These are phyloP conservation scores for Microplitis manilae DNA, from an alignment of 2,888 invertebrate species.

Conservation along the genomic window DNA sequence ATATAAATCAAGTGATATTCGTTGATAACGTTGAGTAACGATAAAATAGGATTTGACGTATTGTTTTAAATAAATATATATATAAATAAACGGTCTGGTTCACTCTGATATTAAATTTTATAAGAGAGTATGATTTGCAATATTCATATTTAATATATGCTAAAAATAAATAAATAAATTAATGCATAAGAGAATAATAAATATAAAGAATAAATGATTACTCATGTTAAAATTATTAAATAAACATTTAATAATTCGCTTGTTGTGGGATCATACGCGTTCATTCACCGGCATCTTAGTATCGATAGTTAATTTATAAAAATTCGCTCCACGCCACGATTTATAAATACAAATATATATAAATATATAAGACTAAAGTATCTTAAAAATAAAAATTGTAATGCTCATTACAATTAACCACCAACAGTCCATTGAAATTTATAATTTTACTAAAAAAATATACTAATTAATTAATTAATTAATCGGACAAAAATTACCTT, in stretches of 20 bases:
- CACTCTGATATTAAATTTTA: constrained; percentile 15
- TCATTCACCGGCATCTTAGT: constrained; percentile 52
- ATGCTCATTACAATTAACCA: neutral
- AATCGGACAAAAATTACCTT: too few relatives aligned
- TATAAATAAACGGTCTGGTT: constrained; percentile 24
- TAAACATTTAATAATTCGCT: constrained; percentile 54
- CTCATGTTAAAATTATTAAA: constrained; percentile 50
- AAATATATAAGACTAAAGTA: constrained; percentile 22
- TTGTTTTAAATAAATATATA: neutral
- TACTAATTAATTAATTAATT: constrained; percentile 36
- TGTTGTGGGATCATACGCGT: constrained; percentile 56
- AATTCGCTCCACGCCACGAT: constrained; percentile 27
- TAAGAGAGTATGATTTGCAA: constrained; percentile 22
- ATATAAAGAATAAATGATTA: constrained; percentile 45
- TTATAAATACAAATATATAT: constrained; percentile 9
- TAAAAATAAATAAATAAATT: constrained; percentile 21
- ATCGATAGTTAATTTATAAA: constrained; percentile 36
- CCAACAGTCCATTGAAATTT: constrained; percentile 12
- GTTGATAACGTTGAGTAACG: neutral
- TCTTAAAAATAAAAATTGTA: neutral
- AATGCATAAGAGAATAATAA: constrained; percentile 38
- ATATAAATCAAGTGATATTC: neutral
- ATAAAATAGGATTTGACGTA: neutral
- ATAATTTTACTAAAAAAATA: constrained; percentile 32
- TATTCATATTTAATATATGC: neutral